Conservation (phyloP, 2,113 vertebrate species). For the Chaetorhynchus papuensis region DNA sequence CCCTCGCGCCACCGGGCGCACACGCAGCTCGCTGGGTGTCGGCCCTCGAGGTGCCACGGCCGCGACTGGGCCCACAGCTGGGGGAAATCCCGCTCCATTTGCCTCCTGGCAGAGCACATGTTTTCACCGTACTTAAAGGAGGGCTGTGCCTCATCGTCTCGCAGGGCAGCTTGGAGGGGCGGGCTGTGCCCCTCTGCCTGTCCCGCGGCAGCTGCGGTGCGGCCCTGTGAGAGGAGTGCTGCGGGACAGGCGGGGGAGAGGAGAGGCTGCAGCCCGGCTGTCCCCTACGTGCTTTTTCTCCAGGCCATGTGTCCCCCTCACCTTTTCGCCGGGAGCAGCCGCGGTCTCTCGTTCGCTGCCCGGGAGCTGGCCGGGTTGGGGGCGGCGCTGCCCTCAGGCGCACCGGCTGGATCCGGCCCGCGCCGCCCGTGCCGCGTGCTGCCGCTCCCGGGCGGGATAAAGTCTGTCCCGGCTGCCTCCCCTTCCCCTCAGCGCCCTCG, state of each 20-base stretch:
- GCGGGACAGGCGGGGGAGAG: accelerated
- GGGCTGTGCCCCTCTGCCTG: accelerated
- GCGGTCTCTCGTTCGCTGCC: accelerated
- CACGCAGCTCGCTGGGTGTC: accelerated
- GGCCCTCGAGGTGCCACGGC: accelerated
- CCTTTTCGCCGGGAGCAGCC: accelerated
- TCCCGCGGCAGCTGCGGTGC: accelerated
- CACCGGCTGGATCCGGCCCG: not conserved
- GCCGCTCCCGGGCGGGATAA: not conserved
- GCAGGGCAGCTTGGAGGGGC: accelerated
- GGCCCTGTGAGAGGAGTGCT: accelerated
- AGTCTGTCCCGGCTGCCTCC: accelerated
- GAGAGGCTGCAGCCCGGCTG: accelerated
- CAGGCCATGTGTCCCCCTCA: accelerated
- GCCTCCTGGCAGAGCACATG: accelerated
- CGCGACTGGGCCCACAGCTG: accelerated
- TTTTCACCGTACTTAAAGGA: accelerated
- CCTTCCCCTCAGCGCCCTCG: accelerated
- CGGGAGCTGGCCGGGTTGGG: accelerated
- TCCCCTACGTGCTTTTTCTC: accelerated
- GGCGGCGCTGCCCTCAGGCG: accelerated
- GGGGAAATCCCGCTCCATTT: accelerated
- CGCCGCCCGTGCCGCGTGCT: not conserved
- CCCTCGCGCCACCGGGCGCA: accelerated
- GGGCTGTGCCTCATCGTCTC: accelerated